Conservation (phyloP, 2,888 invertebrate genomes). For the Pyrocoelia pectoralis region DNA sequence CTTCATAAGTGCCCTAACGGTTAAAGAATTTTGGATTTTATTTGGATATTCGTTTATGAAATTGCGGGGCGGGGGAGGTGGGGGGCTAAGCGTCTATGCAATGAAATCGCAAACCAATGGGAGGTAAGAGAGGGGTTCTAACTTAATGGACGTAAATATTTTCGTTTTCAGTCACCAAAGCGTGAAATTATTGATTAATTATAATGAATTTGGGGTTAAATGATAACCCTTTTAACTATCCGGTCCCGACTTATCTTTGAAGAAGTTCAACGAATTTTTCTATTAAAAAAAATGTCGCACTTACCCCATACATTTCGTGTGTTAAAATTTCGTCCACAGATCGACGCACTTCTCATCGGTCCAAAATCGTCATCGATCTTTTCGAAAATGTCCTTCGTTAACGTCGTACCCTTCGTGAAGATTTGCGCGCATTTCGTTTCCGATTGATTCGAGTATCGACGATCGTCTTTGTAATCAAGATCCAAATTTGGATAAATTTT, state of each 20-base stretch:
- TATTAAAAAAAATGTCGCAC: slow-evolving; percentile 26
- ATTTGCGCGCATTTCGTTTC: slow-evolving; percentile 54
- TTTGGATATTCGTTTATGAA: too few species aligned
- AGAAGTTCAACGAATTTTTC: neutral
- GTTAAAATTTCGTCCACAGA: slow-evolving; percentile 53
- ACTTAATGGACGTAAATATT: too few species aligned
- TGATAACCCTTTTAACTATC: neutral
- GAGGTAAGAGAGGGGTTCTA: too few species aligned
- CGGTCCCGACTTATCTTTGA: neutral
- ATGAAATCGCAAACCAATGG: too few species aligned
- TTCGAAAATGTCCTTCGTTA: slow-evolving; percentile 55
- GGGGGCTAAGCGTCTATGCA: too few species aligned
- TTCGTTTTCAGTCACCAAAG: neutral
- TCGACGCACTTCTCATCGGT: slow-evolving; percentile 47
- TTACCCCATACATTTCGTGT: slow-evolving; percentile 53
- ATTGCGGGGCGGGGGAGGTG: too few species aligned
- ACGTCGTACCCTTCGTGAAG: slow-evolving; percentile 51
- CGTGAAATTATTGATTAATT: neutral
- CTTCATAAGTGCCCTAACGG: too few species aligned
- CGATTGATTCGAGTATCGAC: slow-evolving; percentile 9
- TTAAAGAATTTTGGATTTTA: too few species aligned
- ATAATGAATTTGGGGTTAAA: neutral
- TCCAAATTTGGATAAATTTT: slow-evolving; percentile 28
- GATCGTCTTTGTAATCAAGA: slow-evolving; percentile 6
- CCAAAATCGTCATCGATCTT: slow-evolving; percentile 52